Base-by-base conservation (phyloP, 53 echinoderm and acorn worm species). In the Temnopleurus reevesii region DNA sequence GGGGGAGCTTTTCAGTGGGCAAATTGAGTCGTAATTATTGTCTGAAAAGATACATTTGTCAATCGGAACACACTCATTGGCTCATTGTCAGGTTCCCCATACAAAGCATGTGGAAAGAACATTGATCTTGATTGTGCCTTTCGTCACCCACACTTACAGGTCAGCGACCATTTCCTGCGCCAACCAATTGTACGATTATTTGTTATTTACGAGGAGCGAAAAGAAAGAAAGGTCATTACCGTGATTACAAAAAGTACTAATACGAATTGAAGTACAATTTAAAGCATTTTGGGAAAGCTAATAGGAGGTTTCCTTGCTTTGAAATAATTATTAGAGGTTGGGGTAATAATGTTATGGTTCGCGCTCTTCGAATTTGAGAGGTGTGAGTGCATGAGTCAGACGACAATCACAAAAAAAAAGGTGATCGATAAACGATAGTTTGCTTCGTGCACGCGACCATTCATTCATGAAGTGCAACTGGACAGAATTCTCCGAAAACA, bases 1-100 rank as follows among this genome's bases (percentile, higher is more conserved):
- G 41, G 41, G 41, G 71, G 63, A 63, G 71, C 23, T 71, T 66
- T 38, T 71, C 41, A 71, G 23, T 41, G 51, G 51, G 27, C 23
- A 17, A 80, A 80, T 80, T 45, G 46, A 12, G 51, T 28, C 23
- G 12, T 80, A 47, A 80, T 80, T 80, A 51, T 17, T 46, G 71
- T 71, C 43, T 71, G 80, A 46, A 80, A 80, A 80, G 83, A 83
- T 36, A 83, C 35, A 83, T 83, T 83, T 55, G 54, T 83, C 51
- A 83, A 83, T 83, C 55, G 83, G 83, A 83, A 53, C 83, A 55
- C 55, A 55, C 83, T 54, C 51, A 83, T 56, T 83, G 34, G 83
- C 31, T 83, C 54, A 53, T 83, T 55, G 83, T 83, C 83, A 55
- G 55, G 55, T 55, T 36, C 30, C 30, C 31, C 18, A 12, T 46